Conservation (phyloP, 2,113 vertebrate genomes). For the Macroglossus sobrinus region DNA sequence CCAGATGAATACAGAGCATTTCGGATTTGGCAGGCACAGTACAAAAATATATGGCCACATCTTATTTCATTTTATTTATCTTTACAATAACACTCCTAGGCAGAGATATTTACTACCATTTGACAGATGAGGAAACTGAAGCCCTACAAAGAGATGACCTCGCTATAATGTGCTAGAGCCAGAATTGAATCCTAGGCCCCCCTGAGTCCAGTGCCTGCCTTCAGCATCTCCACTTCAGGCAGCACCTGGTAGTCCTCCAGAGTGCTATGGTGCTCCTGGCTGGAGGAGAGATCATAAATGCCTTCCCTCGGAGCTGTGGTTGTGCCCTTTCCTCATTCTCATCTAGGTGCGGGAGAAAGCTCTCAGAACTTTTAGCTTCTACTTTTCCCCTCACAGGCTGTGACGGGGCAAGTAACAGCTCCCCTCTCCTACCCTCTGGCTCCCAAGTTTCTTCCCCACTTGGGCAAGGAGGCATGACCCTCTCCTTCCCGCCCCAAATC, state of each 20-base stretch:
- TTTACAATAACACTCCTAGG: not conserved
- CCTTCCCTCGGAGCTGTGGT: not conserved
- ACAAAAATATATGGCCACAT: not conserved
- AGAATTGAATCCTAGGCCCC: not conserved
- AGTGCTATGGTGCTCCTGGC: not conserved
- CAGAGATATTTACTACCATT: not conserved
- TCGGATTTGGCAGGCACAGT: rapidly evolving
- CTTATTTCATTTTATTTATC: not conserved
- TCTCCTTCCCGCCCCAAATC: not conserved
- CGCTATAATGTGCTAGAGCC: not conserved
- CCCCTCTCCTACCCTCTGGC: not conserved
- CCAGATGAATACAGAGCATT: not conserved
- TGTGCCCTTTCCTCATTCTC: not conserved
- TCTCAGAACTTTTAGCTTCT: not conserved
- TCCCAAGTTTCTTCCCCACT: not conserved
- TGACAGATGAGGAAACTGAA: not conserved
- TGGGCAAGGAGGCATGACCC: not conserved
- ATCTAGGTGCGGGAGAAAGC: not conserved
- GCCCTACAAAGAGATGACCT: not conserved
- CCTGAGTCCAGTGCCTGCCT: not conserved
- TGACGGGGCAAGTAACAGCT: not conserved
- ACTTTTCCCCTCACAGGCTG: not conserved
- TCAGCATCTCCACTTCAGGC: not conserved
- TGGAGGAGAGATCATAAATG: not conserved
- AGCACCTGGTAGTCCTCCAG: not conserved